Evolutionary conservation across 2,113 vertebrate species (phyloP).

Genomic region (Tenebrosternarchus preto): DNA sequence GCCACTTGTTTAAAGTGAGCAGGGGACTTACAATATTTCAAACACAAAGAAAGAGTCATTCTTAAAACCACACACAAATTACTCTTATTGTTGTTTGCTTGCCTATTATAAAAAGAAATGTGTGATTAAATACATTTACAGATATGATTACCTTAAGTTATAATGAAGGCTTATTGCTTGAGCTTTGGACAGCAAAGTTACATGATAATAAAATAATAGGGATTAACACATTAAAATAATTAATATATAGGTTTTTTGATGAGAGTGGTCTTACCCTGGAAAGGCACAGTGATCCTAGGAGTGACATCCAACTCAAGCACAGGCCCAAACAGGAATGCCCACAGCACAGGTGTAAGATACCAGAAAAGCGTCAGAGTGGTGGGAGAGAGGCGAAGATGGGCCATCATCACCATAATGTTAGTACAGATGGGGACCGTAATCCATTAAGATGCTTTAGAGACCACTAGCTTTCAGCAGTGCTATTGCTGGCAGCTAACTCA

Average conservation of each 20-base stretch:
- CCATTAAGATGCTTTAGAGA: constrained; percentile 32
- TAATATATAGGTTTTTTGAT: neutral
- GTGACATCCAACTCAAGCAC: constrained; percentile 72
- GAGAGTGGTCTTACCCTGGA: constrained; percentile 65
- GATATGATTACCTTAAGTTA: neutral
- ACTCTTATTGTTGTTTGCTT: too few relatives aligned
- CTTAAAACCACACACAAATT: neutral
- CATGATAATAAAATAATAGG: too few relatives aligned
- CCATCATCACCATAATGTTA: constrained; percentile 57
- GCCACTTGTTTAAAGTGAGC: constrained; percentile 59
- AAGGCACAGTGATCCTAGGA: constrained; percentile 71
- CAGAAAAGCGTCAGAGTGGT: constrained; percentile 54
- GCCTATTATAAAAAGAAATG: too few relatives aligned
- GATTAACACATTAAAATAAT: too few relatives aligned
- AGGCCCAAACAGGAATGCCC: constrained; percentile 75
- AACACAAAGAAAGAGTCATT: neutral
- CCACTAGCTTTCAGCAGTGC: constrained; percentile 19
- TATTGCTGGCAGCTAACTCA: constrained; percentile 48
- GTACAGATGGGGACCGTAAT: constrained; percentile 13
- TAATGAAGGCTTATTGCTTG: neutral
- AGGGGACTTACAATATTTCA: constrained; percentile 16
- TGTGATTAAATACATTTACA: too few relatives aligned
- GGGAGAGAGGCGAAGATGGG: constrained; percentile 36
- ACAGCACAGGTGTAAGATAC: constrained; percentile 54
- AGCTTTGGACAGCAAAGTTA: neutral